These are phyloP conservation scores for Drosophila mercatorum DNA, from an alignment of 2,888 invertebrate species.

Conservation along the genomic window DNA sequence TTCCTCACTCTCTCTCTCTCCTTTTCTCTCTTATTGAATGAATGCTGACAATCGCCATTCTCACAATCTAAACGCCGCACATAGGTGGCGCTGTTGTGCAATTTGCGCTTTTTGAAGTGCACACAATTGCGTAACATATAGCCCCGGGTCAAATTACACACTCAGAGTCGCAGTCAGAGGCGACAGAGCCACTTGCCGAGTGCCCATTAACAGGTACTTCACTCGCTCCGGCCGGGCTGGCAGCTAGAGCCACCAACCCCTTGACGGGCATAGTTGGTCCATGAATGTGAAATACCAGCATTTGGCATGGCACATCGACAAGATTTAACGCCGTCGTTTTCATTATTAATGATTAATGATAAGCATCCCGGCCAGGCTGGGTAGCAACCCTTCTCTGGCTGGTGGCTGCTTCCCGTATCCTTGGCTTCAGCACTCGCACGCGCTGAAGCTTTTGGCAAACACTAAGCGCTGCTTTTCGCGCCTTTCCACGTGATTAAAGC, in stretches of 20 bases:
- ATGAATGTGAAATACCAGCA: conserved; percentile 79
- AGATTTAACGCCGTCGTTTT: conserved; percentile 77
- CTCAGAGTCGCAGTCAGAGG: conserved; percentile 29
- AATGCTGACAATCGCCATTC: conserved; percentile 59
- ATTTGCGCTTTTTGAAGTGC: conserved; percentile 79
- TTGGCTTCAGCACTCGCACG: conserved; percentile 42
- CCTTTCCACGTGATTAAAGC: conserved; percentile 84
- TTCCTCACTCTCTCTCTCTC: too few species aligned
- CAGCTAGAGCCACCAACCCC: conserved; percentile 62
- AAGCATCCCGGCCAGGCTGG: conserved; percentile 62
- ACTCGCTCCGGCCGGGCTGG: conserved; percentile 31
- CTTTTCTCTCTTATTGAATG: conserved; percentile 20
- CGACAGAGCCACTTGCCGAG: conserved; percentile 69
- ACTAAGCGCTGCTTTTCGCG: conserved; percentile 83
- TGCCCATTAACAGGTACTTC: conserved; percentile 84
- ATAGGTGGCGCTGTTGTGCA: conserved; percentile 75
- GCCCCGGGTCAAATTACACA: conserved; percentile 84
- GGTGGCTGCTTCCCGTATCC: conserved; percentile 5
- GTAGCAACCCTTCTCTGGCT: conserved; percentile 55
- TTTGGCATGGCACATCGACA: conserved; percentile 78
- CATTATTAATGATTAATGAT: conserved; percentile 85
- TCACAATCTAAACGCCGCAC: conserved; percentile 21
- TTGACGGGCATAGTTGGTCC: conserved; percentile 20
- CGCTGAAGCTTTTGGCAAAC: conserved; percentile 79
- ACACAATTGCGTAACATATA: conserved; percentile 81